Conservation (phyloP, 2,888 invertebrate species). For the Cantharis nigra region DNA sequence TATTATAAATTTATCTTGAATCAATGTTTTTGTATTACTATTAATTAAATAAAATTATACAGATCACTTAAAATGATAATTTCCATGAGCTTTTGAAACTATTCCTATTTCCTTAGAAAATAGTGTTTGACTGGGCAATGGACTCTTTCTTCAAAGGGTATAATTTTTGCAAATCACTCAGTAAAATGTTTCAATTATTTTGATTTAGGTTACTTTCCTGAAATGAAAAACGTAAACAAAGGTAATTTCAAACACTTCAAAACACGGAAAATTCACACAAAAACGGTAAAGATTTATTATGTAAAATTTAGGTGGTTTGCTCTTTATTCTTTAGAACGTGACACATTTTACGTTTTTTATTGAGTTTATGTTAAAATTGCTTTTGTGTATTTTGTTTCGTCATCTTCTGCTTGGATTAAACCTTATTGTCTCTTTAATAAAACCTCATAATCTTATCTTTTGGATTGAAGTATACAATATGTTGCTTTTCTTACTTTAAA, state of each 20-base stretch:
- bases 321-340: slow-evolving; percentile 3
- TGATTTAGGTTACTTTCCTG: background rate
- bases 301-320: background rate
- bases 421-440: slow-evolving; percentile 7
- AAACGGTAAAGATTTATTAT: background rate
- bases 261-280: background rate
- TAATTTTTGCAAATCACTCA: background rate
- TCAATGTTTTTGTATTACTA: too few relatives aligned
- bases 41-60: too few relatives aligned
- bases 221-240: background rate
- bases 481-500: background rate
- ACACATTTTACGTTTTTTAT: slow-evolving; percentile 9
- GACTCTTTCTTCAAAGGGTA: background rate
- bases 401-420: slow-evolving; percentile 14
- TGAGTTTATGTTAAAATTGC: slow-evolving; percentile 15
- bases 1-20: too few relatives aligned
- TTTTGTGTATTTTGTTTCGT: slow-evolving; percentile 8
- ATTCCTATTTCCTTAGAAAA: too few relatives aligned
- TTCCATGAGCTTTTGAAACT: too few relatives aligned
- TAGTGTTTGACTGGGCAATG: background rate
- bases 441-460: slow-evolving; percentile 5
- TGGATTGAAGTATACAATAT: background rate
- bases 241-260: background rate
- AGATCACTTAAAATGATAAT: too few relatives aligned
- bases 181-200: background rate